phyloP scores from a whole-genome alignment of 2,888 invertebrate genomes.

The Drosophila diplacantha region DNA sequence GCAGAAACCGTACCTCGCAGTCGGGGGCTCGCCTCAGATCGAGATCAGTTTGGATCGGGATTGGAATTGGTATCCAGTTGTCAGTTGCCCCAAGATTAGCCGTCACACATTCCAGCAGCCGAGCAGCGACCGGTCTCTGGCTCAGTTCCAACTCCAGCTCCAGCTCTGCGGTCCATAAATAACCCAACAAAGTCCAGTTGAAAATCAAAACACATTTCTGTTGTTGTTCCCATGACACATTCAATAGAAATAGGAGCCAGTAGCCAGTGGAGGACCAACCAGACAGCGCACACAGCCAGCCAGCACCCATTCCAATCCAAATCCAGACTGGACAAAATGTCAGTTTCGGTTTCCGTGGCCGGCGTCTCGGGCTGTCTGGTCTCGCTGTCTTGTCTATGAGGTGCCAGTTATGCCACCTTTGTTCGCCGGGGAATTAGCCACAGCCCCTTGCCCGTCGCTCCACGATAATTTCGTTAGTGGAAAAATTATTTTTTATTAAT shows the following conservation, averaged over 20 bases:
- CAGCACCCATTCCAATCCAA: conserved; percentile 31
- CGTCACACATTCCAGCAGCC: conserved; percentile 72
- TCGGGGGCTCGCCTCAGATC: conserved; percentile 55
- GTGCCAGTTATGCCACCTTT: conserved; percentile 71
- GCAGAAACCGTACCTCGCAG: conserved; percentile 56
- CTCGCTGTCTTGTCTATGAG: conserved; percentile 56
- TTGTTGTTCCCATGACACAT: conserved; percentile 61
- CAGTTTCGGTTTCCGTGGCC: conserved; percentile 48
- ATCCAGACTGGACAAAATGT: conserved; percentile 55
- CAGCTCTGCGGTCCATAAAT: conserved; percentile 43
- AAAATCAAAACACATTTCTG: conserved; percentile 69
- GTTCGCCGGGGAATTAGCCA: conserved; percentile 45
- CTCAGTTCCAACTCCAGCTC: conserved; percentile 16
- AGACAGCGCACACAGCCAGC: conserved; percentile 36
- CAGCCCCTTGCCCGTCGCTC: conserved; percentile 9
- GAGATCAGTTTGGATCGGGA: conserved; percentile 25
- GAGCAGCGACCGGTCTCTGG: conserved; percentile 39
- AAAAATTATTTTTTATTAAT: conserved; percentile 62
- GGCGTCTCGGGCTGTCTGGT: conserved; percentile 50
- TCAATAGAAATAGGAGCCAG: conserved; percentile 71
- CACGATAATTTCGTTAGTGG: conserved; percentile 40
- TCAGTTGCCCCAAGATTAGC: conserved; percentile 75
- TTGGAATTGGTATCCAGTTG: conserved; percentile 63
- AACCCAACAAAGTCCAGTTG: conserved; percentile 64
- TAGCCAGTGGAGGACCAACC: conserved; percentile 45